Conservation (phyloP, 2,888 invertebrate species). For the Seira musarum region DNA sequence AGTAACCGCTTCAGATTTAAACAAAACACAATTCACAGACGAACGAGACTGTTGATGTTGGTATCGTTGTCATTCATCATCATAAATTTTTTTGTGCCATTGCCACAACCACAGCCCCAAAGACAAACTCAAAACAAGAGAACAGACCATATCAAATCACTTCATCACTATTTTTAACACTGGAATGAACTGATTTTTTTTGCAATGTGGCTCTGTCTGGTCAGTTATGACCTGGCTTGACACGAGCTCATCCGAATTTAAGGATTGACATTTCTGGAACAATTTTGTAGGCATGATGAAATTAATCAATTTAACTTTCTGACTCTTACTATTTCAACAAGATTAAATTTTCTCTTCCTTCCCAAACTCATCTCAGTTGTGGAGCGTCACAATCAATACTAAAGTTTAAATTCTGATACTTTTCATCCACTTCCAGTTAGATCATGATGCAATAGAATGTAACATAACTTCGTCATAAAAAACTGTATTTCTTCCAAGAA, state of each 20-base stretch:
- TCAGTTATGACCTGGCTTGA: too few species aligned
- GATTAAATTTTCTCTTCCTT: not conserved
- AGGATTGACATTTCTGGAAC: too few species aligned
- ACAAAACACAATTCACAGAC: too few species aligned
- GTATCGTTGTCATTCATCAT: too few species aligned
- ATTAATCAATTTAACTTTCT: not conserved
- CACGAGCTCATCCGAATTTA: too few species aligned
- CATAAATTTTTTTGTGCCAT: not conserved
- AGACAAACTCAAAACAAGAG: too few species aligned
- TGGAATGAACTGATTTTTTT: too few species aligned
- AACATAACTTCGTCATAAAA: not conserved
- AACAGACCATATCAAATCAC: too few species aligned
- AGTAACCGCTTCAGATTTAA: not conserved
- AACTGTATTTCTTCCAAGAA: slow-evolving; percentile 1
- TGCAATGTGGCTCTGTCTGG: too few species aligned
- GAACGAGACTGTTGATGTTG: too few species aligned
- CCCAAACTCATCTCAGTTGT: not conserved
- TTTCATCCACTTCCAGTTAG: slow-evolving; percentile 22
- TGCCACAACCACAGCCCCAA: not conserved
- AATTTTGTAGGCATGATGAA: too few species aligned
- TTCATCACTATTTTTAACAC: too few species aligned
- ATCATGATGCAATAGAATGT: slow-evolving; percentile 4
- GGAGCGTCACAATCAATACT: slow-evolving; percentile 19
- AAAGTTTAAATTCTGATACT: not conserved
- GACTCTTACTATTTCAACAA: not conserved